Percentiles rank a stretch among this genome's conserved stretches.
phyloP scores from a whole-genome alignment of 2,797 vertebrate genomes.

The Platyrinchus mystaceus region DNA sequence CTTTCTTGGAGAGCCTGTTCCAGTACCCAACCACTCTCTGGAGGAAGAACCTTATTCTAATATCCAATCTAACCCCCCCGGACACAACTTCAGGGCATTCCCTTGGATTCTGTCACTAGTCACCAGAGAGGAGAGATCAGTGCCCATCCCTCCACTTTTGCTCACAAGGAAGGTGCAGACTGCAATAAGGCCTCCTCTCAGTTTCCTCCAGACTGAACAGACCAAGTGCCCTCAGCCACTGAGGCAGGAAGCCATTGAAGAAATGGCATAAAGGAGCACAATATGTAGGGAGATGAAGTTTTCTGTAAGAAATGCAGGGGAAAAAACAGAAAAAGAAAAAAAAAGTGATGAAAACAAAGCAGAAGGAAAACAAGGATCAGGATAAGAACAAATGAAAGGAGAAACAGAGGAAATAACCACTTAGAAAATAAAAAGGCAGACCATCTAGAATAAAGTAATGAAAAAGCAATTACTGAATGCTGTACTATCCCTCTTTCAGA shows the following conservation, averaged over 20 bases:
- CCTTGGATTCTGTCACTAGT: not conserved
- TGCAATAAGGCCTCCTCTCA: not conserved
- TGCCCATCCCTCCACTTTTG: not conserved
- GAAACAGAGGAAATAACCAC: not conserved
- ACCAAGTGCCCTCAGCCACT: not conserved
- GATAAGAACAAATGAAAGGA: not conserved
- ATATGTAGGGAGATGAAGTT: not conserved
- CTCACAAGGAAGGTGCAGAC: not conserved
- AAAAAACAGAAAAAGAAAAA: not conserved
- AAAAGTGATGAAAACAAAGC: not conserved
- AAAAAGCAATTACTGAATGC: not conserved
- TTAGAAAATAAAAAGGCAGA: not conserved
- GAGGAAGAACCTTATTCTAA: not conserved
- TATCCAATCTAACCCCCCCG: not conserved
- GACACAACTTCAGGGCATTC: not conserved
- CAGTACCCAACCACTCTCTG: not conserved
- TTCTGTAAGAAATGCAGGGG: not conserved
- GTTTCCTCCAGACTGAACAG: not conserved
- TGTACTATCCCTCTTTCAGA: not conserved
- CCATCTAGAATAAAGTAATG: not conserved
- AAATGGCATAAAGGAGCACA: not conserved
- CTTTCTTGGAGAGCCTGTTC: not conserved
- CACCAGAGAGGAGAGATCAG: not conserved
- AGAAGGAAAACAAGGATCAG: not conserved
- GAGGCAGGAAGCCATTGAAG: not conserved